Evolutionary conservation across 23 tunicate species (phyloP).

Genomic region (Corella eumyota): DNA sequence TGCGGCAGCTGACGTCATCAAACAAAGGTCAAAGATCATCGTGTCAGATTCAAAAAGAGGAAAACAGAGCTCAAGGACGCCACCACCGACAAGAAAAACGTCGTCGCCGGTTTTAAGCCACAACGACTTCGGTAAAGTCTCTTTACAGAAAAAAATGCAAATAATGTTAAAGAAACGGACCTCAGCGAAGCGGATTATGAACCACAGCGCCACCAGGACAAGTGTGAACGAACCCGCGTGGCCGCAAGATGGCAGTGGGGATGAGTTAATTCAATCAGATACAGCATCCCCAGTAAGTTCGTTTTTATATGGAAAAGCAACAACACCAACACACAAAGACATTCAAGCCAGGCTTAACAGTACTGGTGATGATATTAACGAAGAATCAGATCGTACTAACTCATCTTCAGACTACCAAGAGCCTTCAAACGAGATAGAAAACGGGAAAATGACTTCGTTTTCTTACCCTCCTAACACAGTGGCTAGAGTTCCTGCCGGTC

Average conservation of each 20-base stretch:
- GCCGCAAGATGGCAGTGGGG: slow-evolving; percentile 7
- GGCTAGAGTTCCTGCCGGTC: too few species aligned
- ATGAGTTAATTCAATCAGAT: not conserved
- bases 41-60: slow-evolving; percentile 4
- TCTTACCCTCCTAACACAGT: too few species aligned
- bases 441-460: too few species aligned
- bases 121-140: slow-evolving; percentile 3
- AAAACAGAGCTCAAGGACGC: slow-evolving; percentile 17
- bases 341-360: slow-evolving; percentile 25
- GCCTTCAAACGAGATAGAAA: too few species aligned
- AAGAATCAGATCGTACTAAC: slow-evolving; percentile 3
- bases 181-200: slow-evolving; percentile 13
- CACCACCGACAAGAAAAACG: slow-evolving; percentile 30
- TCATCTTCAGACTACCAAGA: too few species aligned
- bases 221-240: too few species aligned
- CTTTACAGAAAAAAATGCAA: slow-evolving; percentile 30
- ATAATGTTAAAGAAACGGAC: slow-evolving; percentile 13
- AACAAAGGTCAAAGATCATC: not conserved
- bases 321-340: not conserved
- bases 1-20: slow-evolving; percentile 34
- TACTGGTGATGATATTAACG: slow-evolving; percentile 35
- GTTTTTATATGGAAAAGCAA: slow-evolving; percentile 28
- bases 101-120: slow-evolving; percentile 4
- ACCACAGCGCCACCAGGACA: slow-evolving; percentile 34
- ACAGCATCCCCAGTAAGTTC: slow-evolving; percentile 7